Evolutionary conservation across 2,113 vertebrate species (phyloP), one percentile per base, ranked within the genome.

Genomic region (Lophura nycthemera): DNA sequence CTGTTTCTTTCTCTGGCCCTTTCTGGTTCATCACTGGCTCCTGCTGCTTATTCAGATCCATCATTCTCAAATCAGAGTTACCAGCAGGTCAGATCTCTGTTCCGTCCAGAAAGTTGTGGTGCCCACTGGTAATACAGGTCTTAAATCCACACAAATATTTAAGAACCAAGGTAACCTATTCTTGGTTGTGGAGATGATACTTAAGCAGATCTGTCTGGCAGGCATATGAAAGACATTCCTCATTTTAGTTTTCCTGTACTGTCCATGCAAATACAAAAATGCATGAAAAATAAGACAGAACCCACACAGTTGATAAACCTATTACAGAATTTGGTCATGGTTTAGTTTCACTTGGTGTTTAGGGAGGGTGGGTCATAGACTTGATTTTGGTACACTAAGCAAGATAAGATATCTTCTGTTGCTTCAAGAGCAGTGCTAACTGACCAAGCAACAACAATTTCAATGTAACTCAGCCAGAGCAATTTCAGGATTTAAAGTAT

Each of bases 401-500:
- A 59, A 38, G 45, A 7, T 67, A 43, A 71, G 16, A 8, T 83
- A 11, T 64, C 50, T 88, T 25, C 48, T 76, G 0, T 43, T 76
- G 20, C 47, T 80, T 63, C 75, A 74, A 69, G 54, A 66, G 36
- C 18, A 30, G 36, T 70, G 20, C 48, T 79, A 79, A 70, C 92
- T 54, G 40, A 66, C 82, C 54, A 63, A 34, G 50, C 47, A 38
- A 24, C 0, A 0, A 16, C 87, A 36, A 56, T 87, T 78, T 78
- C 83, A 75, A 11, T 80, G 11, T 69, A 75, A 57, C 27, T 63
- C 59, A 86, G 21, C 30, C 70, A 70, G 79, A 89, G 47, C 22
- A 83, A 60, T 79, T 91, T 84, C 76, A 75, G 65, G n/a, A 59
- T 86, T 88, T 71, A 65, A 81, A 88, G 30, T 78, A 70, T 81